phyloP scores from a whole-genome alignment of 2,113 vertebrate species.

The Charadrius vociferus region DNA sequence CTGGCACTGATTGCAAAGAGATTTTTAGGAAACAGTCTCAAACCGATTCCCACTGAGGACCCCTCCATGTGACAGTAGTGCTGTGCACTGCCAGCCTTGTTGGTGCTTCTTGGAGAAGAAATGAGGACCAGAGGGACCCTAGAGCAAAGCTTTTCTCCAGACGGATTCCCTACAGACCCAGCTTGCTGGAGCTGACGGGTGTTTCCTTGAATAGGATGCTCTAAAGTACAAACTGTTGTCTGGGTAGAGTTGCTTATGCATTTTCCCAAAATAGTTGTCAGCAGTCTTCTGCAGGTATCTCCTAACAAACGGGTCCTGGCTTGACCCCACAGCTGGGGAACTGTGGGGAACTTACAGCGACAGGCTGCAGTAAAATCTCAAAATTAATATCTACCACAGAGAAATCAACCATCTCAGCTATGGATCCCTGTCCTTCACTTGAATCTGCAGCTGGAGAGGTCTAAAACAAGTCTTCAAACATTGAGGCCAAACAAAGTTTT shows the following conservation, averaged over 20 bases:
- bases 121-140: neutral
- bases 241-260: neutral
- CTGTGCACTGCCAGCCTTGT: neutral
- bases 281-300: neutral
- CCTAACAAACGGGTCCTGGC: neutral
- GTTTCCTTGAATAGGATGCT: neutral
- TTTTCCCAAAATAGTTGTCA: neutral
- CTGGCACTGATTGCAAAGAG: neutral
- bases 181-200: neutral
- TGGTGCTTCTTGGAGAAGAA: neutral
- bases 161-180: neutral
- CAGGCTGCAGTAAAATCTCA: neutral
- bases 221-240: neutral
- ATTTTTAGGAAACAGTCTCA: neutral
- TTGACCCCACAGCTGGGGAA: neutral
- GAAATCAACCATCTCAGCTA: neutral
- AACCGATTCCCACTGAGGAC: accelerated
- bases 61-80: neutral
- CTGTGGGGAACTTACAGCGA: neutral
- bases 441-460: neutral
- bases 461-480: neutral
- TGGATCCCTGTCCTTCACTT: neutral
- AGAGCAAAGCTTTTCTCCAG: neutral
- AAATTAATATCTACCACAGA: neutral
- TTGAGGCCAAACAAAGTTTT: neutral